phyloP scores from a whole-genome alignment of 2,797 vertebrate genomes.

The Sebastes diaconus region DNA sequence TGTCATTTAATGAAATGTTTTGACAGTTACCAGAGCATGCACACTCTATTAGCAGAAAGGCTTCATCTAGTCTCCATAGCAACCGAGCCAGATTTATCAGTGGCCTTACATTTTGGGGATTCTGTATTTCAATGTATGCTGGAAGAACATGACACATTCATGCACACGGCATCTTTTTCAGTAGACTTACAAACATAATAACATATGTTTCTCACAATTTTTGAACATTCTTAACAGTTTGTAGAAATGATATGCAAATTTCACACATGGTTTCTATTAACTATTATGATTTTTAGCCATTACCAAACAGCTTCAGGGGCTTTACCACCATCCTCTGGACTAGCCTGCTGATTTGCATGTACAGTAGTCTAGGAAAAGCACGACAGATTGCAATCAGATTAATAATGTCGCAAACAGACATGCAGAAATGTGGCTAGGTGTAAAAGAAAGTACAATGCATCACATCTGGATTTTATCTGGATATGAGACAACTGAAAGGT shows the following conservation, averaged over 20 bases:
- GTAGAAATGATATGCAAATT: not conserved
- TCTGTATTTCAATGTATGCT: not conserved
- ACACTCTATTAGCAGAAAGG: slow-evolving; percentile 14
- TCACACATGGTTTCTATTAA: not conserved
- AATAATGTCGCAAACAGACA: not conserved
- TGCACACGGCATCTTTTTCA: not conserved
- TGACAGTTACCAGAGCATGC: slow-evolving; percentile 6
- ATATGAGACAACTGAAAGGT: not conserved
- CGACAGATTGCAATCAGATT: not conserved
- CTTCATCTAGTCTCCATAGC: slow-evolving; percentile 28
- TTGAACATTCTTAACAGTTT: not conserved
- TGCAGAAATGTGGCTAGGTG: not conserved
- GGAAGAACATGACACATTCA: not conserved
- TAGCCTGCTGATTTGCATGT: not conserved
- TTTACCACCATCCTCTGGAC: not conserved
- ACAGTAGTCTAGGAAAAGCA: not conserved
- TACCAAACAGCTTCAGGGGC: not conserved
- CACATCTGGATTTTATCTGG: not conserved
- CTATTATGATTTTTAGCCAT: not conserved
- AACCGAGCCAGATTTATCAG: slow-evolving; percentile 22
- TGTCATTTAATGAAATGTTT: slow-evolving; percentile 24
- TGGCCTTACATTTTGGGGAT: not conserved
- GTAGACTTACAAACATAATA: not conserved
- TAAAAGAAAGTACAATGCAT: not conserved
- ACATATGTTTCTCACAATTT: not conserved